Percentiles rank a stretch among this genome's conserved stretches.
Conservation (phyloP, 2,888 invertebrate species). For the Piscicola geometra region DNA sequence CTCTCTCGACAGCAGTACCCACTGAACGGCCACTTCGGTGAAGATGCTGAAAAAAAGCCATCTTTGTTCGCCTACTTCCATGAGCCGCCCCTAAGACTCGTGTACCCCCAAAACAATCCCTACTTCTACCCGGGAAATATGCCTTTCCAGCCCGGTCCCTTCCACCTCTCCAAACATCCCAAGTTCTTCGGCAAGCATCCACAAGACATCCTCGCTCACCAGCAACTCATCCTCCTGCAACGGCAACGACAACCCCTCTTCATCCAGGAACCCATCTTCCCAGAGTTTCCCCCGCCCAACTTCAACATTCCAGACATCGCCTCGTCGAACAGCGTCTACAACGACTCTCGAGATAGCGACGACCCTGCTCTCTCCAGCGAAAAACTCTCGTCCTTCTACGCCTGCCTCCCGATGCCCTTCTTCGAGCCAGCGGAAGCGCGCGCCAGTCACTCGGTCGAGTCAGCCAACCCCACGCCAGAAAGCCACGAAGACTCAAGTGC, state of each 20-base stretch:
- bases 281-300: conserved; percentile 53
- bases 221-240: conserved; percentile 17
- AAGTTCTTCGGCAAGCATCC: conserved; percentile 1
- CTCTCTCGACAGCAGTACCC: too few species aligned
- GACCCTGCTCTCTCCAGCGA: neutral
- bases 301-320: conserved; percentile 53
- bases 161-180: neutral
- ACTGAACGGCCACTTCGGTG: too few species aligned
- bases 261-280: conserved; percentile 43
- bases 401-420: neutral
- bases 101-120: neutral
- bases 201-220: neutral
- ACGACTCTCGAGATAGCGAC: neutral
- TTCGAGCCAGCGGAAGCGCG: neutral
- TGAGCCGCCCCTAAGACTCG: neutral
- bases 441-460: conserved; percentile 13
- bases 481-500: conserved; percentile 37
- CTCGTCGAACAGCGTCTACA: conserved; percentile 36
- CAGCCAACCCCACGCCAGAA: conserved; percentile 34
- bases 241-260: neutral
- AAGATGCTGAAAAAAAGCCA: neutral
- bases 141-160: neutral
- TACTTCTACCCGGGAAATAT: neutral
- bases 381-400: conserved; percentile 6
- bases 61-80: too few species aligned